Percentiles rank a stretch among this genome's conserved stretches.
phyloP scores from a whole-genome alignment of 2,113 vertebrate genomes.

The Nannobrachium achirus region DNA sequence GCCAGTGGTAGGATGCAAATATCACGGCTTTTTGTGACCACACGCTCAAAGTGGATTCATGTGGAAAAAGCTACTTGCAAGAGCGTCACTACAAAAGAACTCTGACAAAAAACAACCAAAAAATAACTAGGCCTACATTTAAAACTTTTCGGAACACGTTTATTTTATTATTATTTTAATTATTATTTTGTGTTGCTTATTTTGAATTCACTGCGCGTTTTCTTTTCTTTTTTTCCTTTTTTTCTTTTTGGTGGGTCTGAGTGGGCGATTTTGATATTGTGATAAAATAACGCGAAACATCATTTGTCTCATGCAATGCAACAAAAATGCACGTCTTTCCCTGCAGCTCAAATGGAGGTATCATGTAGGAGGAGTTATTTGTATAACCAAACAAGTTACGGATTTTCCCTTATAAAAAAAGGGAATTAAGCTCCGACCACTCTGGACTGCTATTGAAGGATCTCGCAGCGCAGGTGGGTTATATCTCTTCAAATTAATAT shows the following conservation, averaged over 20 bases:
- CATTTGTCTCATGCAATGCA: conserved; percentile 52
- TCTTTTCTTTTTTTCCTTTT: too few relatives aligned
- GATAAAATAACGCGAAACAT: conserved; percentile 34
- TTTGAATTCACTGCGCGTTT: too few relatives aligned
- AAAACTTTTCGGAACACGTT: background rate
- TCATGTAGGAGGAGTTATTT: conserved; percentile 70
- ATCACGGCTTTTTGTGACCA: conserved; percentile 56
- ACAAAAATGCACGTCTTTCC: conserved; percentile 35
- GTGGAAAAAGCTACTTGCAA: conserved; percentile 59
- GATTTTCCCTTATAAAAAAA: conserved; percentile 73
- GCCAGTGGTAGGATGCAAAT: conserved; percentile 72
- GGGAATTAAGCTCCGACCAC: conserved; percentile 54
- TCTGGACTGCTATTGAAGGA: conserved; percentile 44
- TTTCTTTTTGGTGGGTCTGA: too few relatives aligned
- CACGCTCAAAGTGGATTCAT: conserved; percentile 72
- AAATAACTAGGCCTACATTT: conserved; percentile 9
- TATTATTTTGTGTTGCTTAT: too few relatives aligned
- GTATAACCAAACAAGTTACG: conserved; percentile 63
- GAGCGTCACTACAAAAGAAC: conserved; percentile 38
- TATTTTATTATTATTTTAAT: too few relatives aligned
- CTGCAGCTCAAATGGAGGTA: conserved; percentile 53
- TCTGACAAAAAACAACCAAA: conserved; percentile 14
- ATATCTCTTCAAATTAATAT: background rate
- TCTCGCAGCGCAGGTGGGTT: conserved; percentile 64
- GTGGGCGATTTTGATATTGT: conserved; percentile 23